Evolutionary conservation across 1,140 invertebrate species (phyloP), one percentile per base, ranked within the genome.

Genomic region (Lordiphosa mommai): DNA sequence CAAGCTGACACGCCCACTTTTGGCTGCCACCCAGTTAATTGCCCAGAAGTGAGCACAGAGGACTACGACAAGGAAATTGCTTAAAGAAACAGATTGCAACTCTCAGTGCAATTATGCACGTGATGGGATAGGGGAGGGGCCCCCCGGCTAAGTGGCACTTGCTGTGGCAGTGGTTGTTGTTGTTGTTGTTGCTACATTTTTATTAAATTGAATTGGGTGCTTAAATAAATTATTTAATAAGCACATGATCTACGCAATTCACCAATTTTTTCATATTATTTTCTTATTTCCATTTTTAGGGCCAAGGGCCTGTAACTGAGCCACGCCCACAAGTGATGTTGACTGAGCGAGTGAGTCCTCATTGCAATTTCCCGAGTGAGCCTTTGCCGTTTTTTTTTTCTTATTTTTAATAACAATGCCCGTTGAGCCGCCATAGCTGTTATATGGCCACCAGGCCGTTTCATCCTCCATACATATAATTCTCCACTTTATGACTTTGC

Each of bases 221-320:
- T 85, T 85, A 85, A 85, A 85, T 85, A 85, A 85, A 85, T 85
- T 85, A 85, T 85, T 85, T 85, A 85, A 85, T 85, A 85, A 85
- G 79, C 79, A 85, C 79, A 37, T 82, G 79, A 84, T 84, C 72
- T 84, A 79, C 66, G 70, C 73, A 73, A 59, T 56, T 47, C 55
- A 49, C 40, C 48, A 34, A 34, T 66, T 37, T 58, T 53, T 36
- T 16, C 30, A 16, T 57, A 33, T 8, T 27, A 17, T 20, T 43
- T 27, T 63, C 52, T 53, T 63, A 52, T 67, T 73, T 61, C 61
- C 34, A 41, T 61, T 55, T 55, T 57, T 37, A 49, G 71, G 68
- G 77, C 77, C 77, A 84, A 84, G 77, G 68, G 77, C 77, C 77
- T 23, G 5, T 23, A 82, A 61, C 13, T 37, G 47, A n/a, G 61